These are phyloP conservation scores for Macrosteles quadrilineatus DNA, from an alignment of 1,140 invertebrate species.

Conservation along the genomic window DNA sequence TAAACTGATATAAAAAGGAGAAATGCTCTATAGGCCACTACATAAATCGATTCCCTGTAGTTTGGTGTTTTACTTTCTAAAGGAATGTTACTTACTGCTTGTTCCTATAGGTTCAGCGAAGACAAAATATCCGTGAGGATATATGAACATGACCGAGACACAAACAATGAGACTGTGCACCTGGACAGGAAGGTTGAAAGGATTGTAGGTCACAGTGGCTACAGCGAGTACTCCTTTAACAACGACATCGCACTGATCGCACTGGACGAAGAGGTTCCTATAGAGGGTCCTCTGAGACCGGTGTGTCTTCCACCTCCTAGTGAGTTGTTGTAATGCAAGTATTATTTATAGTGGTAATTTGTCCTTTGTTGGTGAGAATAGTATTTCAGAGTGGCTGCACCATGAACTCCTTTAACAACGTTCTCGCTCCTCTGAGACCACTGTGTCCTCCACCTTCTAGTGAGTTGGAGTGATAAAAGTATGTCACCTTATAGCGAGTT, in stretches of 20 bases:
- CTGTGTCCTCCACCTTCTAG: slow-evolving; percentile 55
- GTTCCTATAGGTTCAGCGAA: slow-evolving; percentile 12
- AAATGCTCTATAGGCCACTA: too few species aligned
- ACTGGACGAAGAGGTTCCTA: slow-evolving; percentile 56
- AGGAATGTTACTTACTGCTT: too few species aligned
- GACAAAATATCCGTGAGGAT: slow-evolving; percentile 54
- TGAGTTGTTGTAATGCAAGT: slow-evolving; percentile 43
- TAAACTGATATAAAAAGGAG: too few species aligned
- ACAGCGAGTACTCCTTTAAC: slow-evolving; percentile 68
- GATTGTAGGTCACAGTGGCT: slow-evolving; percentile 66
- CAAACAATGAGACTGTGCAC: slow-evolving; percentile 58
- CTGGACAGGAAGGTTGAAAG: slow-evolving; percentile 54
- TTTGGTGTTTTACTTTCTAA: too few species aligned
- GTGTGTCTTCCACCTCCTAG: slow-evolving; percentile 68
- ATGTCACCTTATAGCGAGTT: slow-evolving; percentile 62
- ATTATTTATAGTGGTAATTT: too few species aligned
- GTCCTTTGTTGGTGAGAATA: not conserved
- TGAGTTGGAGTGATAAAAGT: slow-evolving; percentile 65
- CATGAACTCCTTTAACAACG: too few species aligned
- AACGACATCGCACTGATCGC: slow-evolving; percentile 79
- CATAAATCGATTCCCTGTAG: too few species aligned
- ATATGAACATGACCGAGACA: slow-evolving; percentile 72
- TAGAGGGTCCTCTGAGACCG: slow-evolving; percentile 60
- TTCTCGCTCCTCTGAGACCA: slow-evolving; percentile 72
- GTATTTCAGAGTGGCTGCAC: too few species aligned